These are phyloP conservation scores for Emydura subglobosa DNA, from an alignment of 2,113 vertebrate genomes.

Conservation along the genomic window DNA sequence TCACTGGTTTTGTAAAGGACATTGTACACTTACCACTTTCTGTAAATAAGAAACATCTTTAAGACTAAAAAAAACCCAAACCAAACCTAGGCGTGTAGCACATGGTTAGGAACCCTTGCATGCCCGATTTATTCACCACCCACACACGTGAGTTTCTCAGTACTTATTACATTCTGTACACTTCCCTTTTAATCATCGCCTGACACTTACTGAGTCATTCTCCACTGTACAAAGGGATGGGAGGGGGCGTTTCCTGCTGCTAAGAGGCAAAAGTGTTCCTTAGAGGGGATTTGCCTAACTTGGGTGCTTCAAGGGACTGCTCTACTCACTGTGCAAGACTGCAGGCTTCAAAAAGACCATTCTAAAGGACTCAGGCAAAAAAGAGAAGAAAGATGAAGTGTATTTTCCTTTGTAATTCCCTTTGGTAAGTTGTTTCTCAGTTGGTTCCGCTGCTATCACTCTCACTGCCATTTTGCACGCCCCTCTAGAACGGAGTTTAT, in stretches of 20 bases:
- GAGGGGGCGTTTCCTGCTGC: neutral
- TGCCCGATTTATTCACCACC: neutral
- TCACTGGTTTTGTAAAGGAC: neutral
- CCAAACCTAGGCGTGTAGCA: neutral
- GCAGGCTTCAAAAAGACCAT: neutral
- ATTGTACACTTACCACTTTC: neutral
- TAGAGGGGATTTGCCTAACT: neutral
- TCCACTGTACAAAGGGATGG: neutral
- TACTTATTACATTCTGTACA: neutral
- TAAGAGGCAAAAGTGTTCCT: neutral
- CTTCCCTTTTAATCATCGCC: neutral
- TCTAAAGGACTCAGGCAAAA: neutral
- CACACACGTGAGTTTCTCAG: neutral
- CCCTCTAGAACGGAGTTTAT: neutral
- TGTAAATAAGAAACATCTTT: neutral
- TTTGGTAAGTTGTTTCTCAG: neutral
- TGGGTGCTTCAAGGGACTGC: neutral
- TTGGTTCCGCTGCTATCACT: conserved; percentile 63
- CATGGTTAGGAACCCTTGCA: neutral
- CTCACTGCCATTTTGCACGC: neutral
- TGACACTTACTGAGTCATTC: neutral
- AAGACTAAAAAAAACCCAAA: neutral
- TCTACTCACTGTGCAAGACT: no score
- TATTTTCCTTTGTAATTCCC: neutral
- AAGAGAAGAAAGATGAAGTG: neutral